Base-by-base conservation (phyloP, 2,113 vertebrate genomes). In the Noctilio leporinus region DNA sequence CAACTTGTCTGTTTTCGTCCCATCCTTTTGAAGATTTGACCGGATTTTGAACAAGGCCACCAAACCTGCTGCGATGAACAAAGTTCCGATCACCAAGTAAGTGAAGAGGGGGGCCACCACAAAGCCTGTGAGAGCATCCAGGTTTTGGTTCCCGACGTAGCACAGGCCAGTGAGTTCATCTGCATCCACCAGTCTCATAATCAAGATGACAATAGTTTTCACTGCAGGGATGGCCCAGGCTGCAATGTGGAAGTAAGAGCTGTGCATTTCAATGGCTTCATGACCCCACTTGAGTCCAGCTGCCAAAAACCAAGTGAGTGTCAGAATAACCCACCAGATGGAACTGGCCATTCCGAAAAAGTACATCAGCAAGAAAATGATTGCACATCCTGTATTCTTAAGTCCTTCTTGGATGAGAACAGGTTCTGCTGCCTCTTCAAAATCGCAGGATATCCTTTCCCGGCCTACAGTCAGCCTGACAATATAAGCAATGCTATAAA, bases 291-390 rank as follows among this genome's bases (percentile, higher is more conserved):
- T 99, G 78, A 99, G 98, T 70, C 99, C 99, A 0, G 99, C 99
- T 5, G 99, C 99, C 97, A 99, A 98, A 98, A 99, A 99, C 99
- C 99, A 99, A 1, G 99, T 99, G 93, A 99, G 97, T 45, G 99
- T 99, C 96, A 99, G 98, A 95, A 99, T 99, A 94, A 99, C 99
- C 99, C 99, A 99, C 99, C 99, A 99, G 97, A 99, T 99, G 95
- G 99, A 99, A 98, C 99, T 99, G 78, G 99, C 99, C 99, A 99
- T 99, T 97, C 99, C 99, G 51, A 99, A 99, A 98, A 99, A 99
- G 98, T 99, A 99, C 98, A 99, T 99, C 94, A 99, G 98, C 97
- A 99, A 99, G 98, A 99, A 99, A 98, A 99, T 99, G 89, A 99
- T 99, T 95, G 99, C 99, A 97, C 99, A 99, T 97, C 99, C 99